Base-by-base conservation (phyloP, 1,140 invertebrate species). In the Colletes gigas region DNA sequence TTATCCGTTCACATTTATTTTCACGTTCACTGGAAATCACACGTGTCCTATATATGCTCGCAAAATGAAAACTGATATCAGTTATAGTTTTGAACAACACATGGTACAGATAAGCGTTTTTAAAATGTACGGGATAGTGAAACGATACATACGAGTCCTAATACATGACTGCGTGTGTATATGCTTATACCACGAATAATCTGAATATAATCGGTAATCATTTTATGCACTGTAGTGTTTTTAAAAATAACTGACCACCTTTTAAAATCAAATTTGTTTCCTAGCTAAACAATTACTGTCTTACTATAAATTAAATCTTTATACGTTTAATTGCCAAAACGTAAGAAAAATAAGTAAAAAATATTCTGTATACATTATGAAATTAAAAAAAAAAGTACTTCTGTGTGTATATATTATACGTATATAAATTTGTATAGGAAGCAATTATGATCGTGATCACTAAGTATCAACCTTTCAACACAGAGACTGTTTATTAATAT, bases 1-100 rank as follows among this genome's bases (percentile, higher is more conserved):
- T 57, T 72, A 15, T 41, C 54, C 68, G 71, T 59, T 73, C 15
- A 67, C 55, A 77, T 70, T 85, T 79, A 77, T 81, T 84, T 69
- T 30, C 17, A 84, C 59, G 9, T 66, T 71, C 71, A 77, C 15
- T 9, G 0, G 17, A 17, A 54, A 55, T 69, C 60, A 30, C 17
- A 52, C 41, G 41, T 60, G 17, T 77, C 15, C 14, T 30, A 15
- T 73, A 78, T 59, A 73, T 3, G 59, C 73, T 55, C 19, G 55
- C 0, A 72, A 78, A 65, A 73, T 21, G 15, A n/a, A 59, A 17
- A n/a, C 5, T 63, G 41, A 68, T 47, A 15, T 50, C 30, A 59
- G 15, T 68, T 76, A 76, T 52, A 68, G 19, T 47, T 67, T 68
- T 57, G 59, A 67, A 54, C 52, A 67, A 76, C 21, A 39, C 21